Conservation (phyloP, 1,140 invertebrate genomes). For the Drosophila trapezifrons region DNA sequence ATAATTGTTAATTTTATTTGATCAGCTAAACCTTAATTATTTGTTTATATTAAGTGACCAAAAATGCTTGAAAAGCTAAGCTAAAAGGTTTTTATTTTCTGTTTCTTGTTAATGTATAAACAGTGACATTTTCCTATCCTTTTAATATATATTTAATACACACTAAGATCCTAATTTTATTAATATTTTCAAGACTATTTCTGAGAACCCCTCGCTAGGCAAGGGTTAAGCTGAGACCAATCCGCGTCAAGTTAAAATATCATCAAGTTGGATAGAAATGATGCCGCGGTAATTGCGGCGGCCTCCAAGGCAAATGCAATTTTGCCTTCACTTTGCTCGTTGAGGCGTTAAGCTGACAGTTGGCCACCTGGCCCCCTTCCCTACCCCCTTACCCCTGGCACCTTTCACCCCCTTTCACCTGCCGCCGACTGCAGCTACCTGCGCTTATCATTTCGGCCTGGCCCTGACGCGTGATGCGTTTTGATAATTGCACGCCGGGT, state of each 20-base stretch:
- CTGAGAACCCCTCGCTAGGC: not conserved
- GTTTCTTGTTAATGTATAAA: too few species aligned
- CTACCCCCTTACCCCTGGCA: not conserved
- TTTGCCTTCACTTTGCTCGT: slow-evolving; percentile 64
- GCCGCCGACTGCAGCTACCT: slow-evolving; percentile 2
- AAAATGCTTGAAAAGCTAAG: too few species aligned
- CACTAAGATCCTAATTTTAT: not conserved
- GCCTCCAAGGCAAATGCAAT: slow-evolving; percentile 68
- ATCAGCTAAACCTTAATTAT: too few species aligned
- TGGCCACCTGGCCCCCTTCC: slow-evolving; percentile 28
- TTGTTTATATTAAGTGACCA: too few species aligned
- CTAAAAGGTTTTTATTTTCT: too few species aligned
- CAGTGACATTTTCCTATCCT: too few species aligned
- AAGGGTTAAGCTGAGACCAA: slow-evolving; percentile 30
- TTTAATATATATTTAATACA: not conserved
- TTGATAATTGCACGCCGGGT: slow-evolving; percentile 42
- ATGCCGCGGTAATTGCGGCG: slow-evolving; percentile 73
- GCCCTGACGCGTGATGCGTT: slow-evolving; percentile 49
- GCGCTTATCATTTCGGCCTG: slow-evolving; percentile 54
- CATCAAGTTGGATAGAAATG: slow-evolving; percentile 65
- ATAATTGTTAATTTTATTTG: too few species aligned
- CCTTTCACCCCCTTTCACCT: slow-evolving; percentile 17
- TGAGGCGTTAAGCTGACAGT: slow-evolving; percentile 69
- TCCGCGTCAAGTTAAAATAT: slow-evolving; percentile 45
- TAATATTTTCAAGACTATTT: not conserved